Evolutionary conservation across 2,888 invertebrate genomes (phyloP).

Genomic region (Mantis religiosa): DNA sequence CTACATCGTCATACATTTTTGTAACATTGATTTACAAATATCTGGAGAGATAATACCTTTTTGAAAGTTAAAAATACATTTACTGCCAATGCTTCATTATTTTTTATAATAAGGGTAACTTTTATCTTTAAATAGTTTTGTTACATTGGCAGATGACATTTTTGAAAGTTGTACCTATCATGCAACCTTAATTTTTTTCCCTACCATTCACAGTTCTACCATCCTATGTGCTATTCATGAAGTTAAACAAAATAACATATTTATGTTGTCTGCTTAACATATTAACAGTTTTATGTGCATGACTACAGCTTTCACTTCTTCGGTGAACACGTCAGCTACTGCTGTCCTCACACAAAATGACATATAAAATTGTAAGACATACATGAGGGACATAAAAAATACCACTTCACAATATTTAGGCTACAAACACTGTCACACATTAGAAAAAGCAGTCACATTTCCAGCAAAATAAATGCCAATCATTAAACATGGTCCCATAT

Average conservation of each 20-base stretch:
- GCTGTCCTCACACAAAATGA: neutral
- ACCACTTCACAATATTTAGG: neutral
- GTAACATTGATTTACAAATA: too few species aligned
- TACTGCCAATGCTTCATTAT: too few species aligned
- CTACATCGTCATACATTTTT: too few species aligned
- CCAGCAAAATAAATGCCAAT: conserved; percentile 25
- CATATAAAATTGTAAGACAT: conserved; percentile 15
- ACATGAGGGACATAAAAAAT: neutral
- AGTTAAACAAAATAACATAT: neutral
- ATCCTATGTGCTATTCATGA: neutral
- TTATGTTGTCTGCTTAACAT: neutral
- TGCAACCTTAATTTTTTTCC: neutral
- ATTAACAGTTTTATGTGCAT: neutral
- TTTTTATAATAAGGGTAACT: too few species aligned
- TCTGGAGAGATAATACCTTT: too few species aligned
- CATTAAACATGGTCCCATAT: conserved; percentile 30
- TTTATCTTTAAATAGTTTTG: too few species aligned
- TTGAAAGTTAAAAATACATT: too few species aligned
- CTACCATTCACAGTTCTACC: neutral
- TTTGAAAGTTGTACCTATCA: neutral
- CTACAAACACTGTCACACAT: conserved; percentile 10
- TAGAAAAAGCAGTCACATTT: conserved; percentile 8
- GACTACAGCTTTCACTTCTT: neutral
- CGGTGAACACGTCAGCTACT: neutral
- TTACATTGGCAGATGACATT: neutral